Conservation (phyloP, 2,797 vertebrate genomes). For the Coilia nasus region DNA sequence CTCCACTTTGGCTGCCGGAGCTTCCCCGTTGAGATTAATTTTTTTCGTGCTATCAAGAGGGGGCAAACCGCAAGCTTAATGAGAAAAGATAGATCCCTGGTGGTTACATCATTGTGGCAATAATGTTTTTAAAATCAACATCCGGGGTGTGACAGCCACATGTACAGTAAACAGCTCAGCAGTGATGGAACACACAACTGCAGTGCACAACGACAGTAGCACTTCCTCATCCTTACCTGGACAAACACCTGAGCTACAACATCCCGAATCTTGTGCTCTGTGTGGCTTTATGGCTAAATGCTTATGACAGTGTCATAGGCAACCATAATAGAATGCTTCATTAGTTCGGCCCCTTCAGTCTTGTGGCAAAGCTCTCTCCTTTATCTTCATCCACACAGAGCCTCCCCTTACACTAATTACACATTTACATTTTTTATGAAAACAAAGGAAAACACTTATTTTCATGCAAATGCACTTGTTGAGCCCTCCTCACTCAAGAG, state of each 20-base stretch:
- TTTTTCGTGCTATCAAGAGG: no score
- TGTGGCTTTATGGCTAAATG: not conserved
- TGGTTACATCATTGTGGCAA: no score
- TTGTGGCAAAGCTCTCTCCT: not conserved
- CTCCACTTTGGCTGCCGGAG: no score
- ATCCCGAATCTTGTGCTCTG: not conserved
- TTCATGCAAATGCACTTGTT: not conserved
- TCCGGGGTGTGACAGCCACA: no score
- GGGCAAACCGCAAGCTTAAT: no score
- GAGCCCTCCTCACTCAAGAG: not conserved
- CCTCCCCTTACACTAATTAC: not conserved
- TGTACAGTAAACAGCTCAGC: no score
- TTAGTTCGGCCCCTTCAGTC: not conserved
- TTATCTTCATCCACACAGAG: not conserved
- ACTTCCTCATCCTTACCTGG: not conserved
- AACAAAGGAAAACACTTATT: not conserved
- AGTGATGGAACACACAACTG: no score
- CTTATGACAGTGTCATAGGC: not conserved
- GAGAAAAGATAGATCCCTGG: no score
- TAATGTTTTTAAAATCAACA: no score
- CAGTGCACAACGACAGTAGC: no score
- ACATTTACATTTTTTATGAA: not conserved
- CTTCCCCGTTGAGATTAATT: no score
- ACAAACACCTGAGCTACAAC: not conserved
- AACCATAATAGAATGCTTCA: not conserved